These are phyloP conservation scores for Lepidurus packardi DNA, from an alignment of 1,140 invertebrate species.

Conservation along the genomic window DNA sequence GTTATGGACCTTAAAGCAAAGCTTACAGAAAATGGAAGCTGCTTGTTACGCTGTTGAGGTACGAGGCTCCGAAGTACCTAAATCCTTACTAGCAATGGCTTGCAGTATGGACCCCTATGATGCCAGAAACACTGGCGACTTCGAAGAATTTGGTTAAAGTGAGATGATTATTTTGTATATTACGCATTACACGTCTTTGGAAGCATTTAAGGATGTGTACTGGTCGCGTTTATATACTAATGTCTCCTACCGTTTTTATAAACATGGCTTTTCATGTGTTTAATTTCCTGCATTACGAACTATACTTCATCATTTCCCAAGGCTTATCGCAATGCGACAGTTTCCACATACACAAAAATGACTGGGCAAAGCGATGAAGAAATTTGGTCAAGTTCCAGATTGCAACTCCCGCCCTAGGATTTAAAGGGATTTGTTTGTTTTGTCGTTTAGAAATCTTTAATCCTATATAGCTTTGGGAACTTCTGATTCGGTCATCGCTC, in stretches of 20 bases:
- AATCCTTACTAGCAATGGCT: slow-evolving; percentile 25
- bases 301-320: too few species aligned
- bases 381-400: too few species aligned
- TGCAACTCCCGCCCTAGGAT: neutral
- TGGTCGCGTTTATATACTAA: too few species aligned
- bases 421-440: neutral
- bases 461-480: neutral
- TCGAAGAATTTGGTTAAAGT: neutral
- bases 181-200: neutral
- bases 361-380: too few species aligned
- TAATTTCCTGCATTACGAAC: too few species aligned
- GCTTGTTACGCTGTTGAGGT: slow-evolving; percentile 78
- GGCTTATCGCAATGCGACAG: too few species aligned
- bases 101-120: slow-evolving; percentile 5
- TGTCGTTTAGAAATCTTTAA: too few species aligned
- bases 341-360: too few species aligned
- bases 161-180: neutral
- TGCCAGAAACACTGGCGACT: neutral
- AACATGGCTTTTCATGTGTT: neutral
- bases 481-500: neutral
- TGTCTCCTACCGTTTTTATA: neutral
- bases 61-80: slow-evolving; percentile 62
- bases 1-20: slow-evolving; percentile 60
- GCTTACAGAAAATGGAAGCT: slow-evolving; percentile 72
- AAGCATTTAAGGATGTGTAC: too few species aligned